A percentile compares a stretch with the other conserved stretches of the same genome.
Evolutionary conservation across 2,797 vertebrate species (phyloP).

Genomic region (Malurus splendens): DNA sequence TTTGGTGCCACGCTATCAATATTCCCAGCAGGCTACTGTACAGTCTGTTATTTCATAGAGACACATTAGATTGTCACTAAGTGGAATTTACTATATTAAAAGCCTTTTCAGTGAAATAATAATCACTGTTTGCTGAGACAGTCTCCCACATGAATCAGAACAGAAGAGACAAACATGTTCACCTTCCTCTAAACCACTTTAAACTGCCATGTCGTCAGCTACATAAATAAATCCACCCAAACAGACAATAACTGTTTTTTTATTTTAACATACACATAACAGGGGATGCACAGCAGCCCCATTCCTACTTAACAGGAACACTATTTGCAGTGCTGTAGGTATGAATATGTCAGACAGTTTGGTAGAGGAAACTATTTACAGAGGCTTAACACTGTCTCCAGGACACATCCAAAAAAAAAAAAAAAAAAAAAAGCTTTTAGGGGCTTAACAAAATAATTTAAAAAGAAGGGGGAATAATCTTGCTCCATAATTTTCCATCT

Average conservation of each 20-base stretch:
- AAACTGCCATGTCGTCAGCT: neutral
- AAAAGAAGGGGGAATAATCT: neutral
- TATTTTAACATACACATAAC: neutral
- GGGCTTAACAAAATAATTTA: neutral
- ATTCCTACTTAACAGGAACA: neutral
- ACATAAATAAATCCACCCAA: neutral
- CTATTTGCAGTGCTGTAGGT: neutral
- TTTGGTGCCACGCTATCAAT: neutral
- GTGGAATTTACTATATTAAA: slow-evolving; percentile 20
- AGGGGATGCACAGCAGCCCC: neutral
- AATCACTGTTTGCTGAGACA: neutral
- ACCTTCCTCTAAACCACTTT: neutral
- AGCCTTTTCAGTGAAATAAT: slow-evolving; percentile 10
- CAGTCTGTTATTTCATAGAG: neutral
- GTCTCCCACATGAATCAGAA: neutral
- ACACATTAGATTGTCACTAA: neutral
- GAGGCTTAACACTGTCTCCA: neutral
- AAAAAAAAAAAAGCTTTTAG: neutral
- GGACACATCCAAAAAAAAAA: neutral
- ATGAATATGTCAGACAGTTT: neutral
- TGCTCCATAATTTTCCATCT: neutral
- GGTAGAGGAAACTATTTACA: neutral
- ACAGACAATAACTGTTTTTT: neutral
- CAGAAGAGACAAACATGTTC: neutral
- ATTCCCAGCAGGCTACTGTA: slow-evolving; percentile 18